These are phyloP conservation scores for Cladopsammia gracilis DNA, from an alignment of 64 coral and sea anemone species.

Conservation along the genomic window DNA sequence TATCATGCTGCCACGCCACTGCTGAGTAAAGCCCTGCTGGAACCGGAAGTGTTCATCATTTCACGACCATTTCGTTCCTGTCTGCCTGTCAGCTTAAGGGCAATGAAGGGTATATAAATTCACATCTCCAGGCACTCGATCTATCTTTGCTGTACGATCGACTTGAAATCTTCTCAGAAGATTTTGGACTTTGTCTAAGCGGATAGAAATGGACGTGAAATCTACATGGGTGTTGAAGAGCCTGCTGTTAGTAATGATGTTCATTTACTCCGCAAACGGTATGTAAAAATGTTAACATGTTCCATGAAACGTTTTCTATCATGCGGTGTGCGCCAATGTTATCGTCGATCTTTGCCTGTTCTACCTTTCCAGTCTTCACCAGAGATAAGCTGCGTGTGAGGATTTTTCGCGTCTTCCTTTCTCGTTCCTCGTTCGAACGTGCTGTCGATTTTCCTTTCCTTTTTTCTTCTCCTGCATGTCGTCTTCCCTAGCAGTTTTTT, in stretches of 20 bases:
- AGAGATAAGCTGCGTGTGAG: neutral
- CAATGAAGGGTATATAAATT: neutral
- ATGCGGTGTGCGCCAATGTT: neutral
- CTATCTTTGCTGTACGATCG: neutral
- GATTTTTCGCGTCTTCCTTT: neutral
- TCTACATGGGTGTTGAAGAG: neutral
- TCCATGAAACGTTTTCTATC: neutral
- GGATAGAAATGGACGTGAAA: neutral
- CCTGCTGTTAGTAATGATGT: neutral
- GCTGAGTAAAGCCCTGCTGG: neutral
- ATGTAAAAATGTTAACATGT: neutral
- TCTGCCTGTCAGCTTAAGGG: slow-evolving; percentile 45
- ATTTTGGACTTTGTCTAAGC: neutral
- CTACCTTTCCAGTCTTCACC: neutral
- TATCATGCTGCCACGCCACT: neutral
- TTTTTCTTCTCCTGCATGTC: no score
- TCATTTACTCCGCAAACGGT: neutral
- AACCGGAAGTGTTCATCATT: slow-evolving; percentile 4
- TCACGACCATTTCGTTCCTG: slow-evolving; percentile 19
- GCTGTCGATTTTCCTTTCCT: no score
- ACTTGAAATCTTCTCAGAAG: neutral
- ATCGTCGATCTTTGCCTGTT: neutral
- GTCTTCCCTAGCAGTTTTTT: no score
- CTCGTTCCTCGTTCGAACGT: no score
- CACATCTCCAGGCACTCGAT: neutral